Base-by-base conservation (phyloP, 1,140 invertebrate species). In the Lithobius niger region DNA sequence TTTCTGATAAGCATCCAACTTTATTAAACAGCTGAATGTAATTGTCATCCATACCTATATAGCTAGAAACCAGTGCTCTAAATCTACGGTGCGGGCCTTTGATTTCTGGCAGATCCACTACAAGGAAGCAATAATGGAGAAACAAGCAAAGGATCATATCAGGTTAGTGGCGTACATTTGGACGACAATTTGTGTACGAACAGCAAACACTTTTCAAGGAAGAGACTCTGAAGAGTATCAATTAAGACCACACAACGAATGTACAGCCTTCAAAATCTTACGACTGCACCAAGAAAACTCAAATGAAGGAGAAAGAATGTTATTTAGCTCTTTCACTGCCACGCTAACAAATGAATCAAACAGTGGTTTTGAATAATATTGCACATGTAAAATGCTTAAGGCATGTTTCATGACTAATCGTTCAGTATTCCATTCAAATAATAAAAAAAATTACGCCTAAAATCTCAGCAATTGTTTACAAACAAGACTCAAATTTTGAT, bases 81-180 rank as follows among this genome's bases (percentile, higher is more conserved):
- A 95, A 95, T 82, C 93, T 93, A 79, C 89, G 86, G 79, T 94
- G 90, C 75, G 90, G 89, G 72, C 90, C 90, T 79, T 92, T 93
- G 78, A 93, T 88, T 81, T 91, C 87, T 73, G 88, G 88, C 74
- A 92, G 83, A 81, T 93, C 88, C 84, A 93, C 88, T 93, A 71
- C 66, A 69, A 61, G 65, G 62, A 62, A 54, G 49, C 18, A 16
- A 44, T 40, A 43, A 28, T 58, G 40, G 50, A 54, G 44, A 62
- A 57, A 57, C 26, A 67, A 58, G 58, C 25, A 54, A 43, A 50
- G 22, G 22, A 18, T 18, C 61, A 60, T 58, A 50, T 57, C 59
- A 60, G 52, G 50, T 59, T 60, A 54, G 48, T 54, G 58, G 50
- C 31, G 57, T 58, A 40, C 31, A 13, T 40, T 18, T 40, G 31